phyloP scores from a whole-genome alignment of 2,888 invertebrate genomes.

The Halictus quadricinctus region DNA sequence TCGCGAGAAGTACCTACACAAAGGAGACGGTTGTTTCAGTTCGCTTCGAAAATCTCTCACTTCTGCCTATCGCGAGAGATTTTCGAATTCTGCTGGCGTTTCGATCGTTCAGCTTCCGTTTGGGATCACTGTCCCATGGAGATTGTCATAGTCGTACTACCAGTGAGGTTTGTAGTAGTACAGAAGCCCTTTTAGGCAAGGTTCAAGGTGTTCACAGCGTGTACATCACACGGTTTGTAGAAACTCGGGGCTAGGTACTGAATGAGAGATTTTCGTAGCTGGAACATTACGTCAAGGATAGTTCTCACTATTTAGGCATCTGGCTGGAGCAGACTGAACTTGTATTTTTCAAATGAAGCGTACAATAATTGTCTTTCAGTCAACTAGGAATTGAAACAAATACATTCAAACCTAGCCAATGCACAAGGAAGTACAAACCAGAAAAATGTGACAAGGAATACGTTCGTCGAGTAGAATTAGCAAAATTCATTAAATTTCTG shows the following conservation, averaged over 20 bases:
- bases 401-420: no score
- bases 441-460: background rate
- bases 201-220: background rate
- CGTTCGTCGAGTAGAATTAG: no score
- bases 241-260: background rate
- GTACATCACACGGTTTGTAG: background rate
- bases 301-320: background rate
- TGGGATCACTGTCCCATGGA: background rate
- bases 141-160: background rate
- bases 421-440: no score
- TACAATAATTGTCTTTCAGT: background rate
- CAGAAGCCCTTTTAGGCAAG: background rate
- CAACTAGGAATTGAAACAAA: background rate
- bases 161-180: background rate
- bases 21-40: background rate
- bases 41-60: slow-evolving; percentile 8
- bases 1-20: background rate
- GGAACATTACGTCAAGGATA: background rate
- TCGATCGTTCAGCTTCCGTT: background rate
- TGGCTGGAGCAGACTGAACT: background rate
- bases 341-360: no score
- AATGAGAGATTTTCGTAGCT: slow-evolving; percentile 11
- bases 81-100: background rate
- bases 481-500: no score
- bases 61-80: background rate